A percentile compares a stretch with the other conserved stretches of the same genome.
These are phyloP conservation scores for Orcinus orca DNA, from an alignment of 2,113 vertebrate genomes.

Conservation along the genomic window DNA sequence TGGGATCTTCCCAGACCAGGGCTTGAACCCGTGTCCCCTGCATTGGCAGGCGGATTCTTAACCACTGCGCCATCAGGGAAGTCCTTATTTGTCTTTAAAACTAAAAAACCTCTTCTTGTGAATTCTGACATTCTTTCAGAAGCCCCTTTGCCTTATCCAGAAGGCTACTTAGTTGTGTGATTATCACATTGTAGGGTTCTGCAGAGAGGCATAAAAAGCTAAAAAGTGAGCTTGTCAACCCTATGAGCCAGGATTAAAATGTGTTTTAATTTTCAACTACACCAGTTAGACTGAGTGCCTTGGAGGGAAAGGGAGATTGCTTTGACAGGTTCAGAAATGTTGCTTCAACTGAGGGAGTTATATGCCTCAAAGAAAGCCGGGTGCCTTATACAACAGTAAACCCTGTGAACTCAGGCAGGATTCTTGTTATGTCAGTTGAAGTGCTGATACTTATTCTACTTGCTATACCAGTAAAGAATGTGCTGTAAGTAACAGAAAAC, in stretches of 20 bases:
- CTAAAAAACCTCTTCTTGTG: constrained; percentile 54
- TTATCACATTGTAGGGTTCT: constrained; percentile 61
- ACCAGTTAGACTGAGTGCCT: constrained; percentile 69
- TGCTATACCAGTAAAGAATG: background rate
- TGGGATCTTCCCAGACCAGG: no score
- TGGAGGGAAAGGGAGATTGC: constrained; percentile 24
- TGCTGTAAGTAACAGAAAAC: background rate
- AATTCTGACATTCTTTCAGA: constrained; percentile 65
- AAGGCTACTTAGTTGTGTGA: constrained; percentile 63
- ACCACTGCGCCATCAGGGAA: no score
- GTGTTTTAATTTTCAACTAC: constrained; percentile 68
- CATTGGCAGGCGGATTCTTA: no score
- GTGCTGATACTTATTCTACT: background rate
- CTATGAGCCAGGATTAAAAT: constrained; percentile 66
- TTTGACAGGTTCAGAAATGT: constrained; percentile 46
- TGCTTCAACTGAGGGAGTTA: background rate
- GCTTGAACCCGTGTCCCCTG: no score
- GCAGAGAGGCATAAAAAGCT: constrained; percentile 49
- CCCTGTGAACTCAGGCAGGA: background rate
- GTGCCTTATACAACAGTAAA: background rate
- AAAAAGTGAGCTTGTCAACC: constrained; percentile 61
- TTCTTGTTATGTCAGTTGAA: background rate
- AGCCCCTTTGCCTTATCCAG: constrained; percentile 56
- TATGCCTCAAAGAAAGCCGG: background rate
- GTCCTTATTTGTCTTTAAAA: constrained; percentile 72